These are phyloP conservation scores for Ophonus ardosiacus DNA, from an alignment of 2,888 invertebrate genomes.

Conservation along the genomic window DNA sequence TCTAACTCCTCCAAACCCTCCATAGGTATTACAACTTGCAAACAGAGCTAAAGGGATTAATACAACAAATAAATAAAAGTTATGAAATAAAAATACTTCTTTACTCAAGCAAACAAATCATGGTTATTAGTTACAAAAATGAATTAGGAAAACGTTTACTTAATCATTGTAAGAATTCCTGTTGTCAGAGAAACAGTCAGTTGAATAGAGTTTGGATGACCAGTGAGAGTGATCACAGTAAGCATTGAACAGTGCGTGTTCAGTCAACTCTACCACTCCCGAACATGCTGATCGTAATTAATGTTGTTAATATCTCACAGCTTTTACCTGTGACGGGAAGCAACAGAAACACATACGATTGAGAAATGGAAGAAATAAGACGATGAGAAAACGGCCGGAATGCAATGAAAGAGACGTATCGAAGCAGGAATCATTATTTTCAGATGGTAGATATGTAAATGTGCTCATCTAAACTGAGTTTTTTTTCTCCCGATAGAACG, in stretches of 20 bases:
- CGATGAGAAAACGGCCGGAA: conserved; percentile 45
- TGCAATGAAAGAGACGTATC: conserved; percentile 45
- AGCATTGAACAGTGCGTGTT: conserved; percentile 3
- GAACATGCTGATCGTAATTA: conserved; percentile 48
- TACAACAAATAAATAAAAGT: no score
- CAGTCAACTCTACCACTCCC: conserved; percentile 22
- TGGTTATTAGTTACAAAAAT: neutral
- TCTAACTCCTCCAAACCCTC: no score
- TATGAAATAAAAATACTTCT: no score
- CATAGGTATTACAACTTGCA: no score
- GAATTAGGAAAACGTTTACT: neutral
- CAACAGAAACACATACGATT: conserved; percentile 55
- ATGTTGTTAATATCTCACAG: conserved; percentile 52
- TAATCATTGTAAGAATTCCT: neutral
- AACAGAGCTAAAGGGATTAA: no score
- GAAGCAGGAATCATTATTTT: conserved; percentile 48
- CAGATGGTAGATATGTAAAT: conserved; percentile 56
- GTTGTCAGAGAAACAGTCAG: neutral
- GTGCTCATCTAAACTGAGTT: conserved; percentile 41
- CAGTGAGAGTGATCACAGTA: conserved; percentile 24
- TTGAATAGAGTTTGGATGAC: neutral
- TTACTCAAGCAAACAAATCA: neutral
- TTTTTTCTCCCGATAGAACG: conserved; percentile 12
- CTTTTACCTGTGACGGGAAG: conserved; percentile 47
- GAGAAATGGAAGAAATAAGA: conserved; percentile 57